A percentile compares a stretch with the other conserved stretches of the same genome.
Evolutionary conservation across 2,888 invertebrate species (phyloP).

Genomic region (Epinotia brunnichana): DNA sequence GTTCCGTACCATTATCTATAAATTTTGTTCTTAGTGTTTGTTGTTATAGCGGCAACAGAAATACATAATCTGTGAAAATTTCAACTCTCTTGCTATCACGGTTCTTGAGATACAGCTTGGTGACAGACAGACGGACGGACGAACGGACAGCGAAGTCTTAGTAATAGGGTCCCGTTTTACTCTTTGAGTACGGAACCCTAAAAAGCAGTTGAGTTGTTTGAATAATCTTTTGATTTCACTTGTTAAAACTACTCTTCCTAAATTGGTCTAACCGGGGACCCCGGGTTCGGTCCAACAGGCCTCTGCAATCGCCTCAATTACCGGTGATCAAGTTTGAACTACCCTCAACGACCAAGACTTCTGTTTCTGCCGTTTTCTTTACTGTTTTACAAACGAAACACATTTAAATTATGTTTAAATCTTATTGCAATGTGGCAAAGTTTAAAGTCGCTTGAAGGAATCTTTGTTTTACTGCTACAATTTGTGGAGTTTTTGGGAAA

Average conservation of each 20-base stretch:
- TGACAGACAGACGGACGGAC: too few species aligned
- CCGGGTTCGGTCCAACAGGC: slow-evolving; percentile 10
- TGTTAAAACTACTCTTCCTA: neutral
- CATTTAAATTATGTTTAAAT: neutral
- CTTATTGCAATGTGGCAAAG: neutral
- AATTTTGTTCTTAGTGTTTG: too few species aligned
- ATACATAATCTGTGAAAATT: too few species aligned
- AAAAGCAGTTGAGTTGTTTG: too few species aligned
- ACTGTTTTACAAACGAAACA: slow-evolving; percentile 12
- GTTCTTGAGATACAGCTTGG: too few species aligned
- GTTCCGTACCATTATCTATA: too few species aligned
- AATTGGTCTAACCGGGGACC: neutral
- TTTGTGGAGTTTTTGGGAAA: slow-evolving; percentile 9
- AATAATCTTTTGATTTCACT: too few species aligned
- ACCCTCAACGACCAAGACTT: slow-evolving; percentile 4
- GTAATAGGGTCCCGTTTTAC: too few species aligned
- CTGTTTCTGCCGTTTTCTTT: slow-evolving; percentile 15
- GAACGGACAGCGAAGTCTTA: too few species aligned
- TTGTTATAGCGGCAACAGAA: too few species aligned
- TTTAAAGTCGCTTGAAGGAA: neutral
- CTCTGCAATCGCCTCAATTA: slow-evolving; percentile 2
- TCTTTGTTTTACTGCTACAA: slow-evolving; percentile 9
- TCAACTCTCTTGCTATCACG: too few species aligned
- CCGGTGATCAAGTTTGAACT: slow-evolving; percentile 1
- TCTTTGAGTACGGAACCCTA: too few species aligned